Base-by-base conservation (phyloP, 23 tunicate species). In the Ciona savignyi region DNA sequence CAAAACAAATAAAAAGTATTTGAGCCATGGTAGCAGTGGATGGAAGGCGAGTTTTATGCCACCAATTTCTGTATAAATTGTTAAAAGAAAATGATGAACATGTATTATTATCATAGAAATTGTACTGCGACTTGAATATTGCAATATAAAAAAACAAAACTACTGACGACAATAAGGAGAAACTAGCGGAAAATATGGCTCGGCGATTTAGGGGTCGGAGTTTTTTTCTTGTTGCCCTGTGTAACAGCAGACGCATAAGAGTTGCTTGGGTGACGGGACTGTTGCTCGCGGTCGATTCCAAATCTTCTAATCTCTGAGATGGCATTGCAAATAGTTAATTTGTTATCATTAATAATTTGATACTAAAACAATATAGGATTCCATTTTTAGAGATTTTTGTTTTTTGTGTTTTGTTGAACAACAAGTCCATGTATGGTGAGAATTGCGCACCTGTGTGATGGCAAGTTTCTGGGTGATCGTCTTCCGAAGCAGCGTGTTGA, bases 401-500 rank as follows among this genome's bases (percentile, higher is more conserved):
- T n/a, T n/a, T n/a, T n/a, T n/a, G 19, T 51, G 19, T 19, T 19
- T 19, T 51, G 21, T 51, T 51, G 19, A 51, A 51, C 62, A 51
- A 51, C 19, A 19, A 51, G 20, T 51, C 21, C 21, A n/a, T n/a
- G n/a, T n/a, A n/a, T n/a, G n/a, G n/a, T n/a, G n/a, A n/a, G n/a
- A n/a, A n/a, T n/a, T n/a, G n/a, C n/a, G n/a, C n/a, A 87, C 97
- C 81, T 93, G 98, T 11, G 98, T 93, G 0, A 93, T 30, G 1
- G 93, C 98, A 6, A 93, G 85, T 77, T 93, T 93, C 73, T 93
- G 98, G 25, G 84, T 66, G 31, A 93, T 93, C 0, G 98, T 89
- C 63, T 77, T 86, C 66, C 93, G 72, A 22, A 93, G 77, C 74
- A 93, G 63, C 2, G 77, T 76, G 78, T 93, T 93, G 28, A 93